Evolutionary conservation across 2,888 invertebrate genomes (phyloP), one percentile per base, ranked within the genome.

Genomic region (Siphlonurus alternatus): DNA sequence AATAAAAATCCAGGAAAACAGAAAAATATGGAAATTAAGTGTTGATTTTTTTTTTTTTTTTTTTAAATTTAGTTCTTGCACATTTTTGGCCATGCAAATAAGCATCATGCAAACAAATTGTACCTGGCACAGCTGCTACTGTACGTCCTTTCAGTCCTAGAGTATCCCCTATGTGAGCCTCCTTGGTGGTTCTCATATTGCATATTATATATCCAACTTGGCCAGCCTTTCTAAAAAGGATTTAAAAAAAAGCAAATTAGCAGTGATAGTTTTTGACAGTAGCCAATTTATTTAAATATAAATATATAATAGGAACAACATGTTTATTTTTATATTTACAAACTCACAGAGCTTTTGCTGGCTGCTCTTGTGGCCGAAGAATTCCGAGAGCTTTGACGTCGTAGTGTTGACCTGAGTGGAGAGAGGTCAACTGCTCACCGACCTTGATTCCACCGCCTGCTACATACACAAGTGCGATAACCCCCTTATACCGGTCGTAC

Each of bases 121-220:
- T 38, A 38, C 83, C 83, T 59, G 80, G 77, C 63, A 88, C 73
- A 1, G 84, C 77, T 67, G 83, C 80, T 0, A 87, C 81, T 0
- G 76, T 72, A 2, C 73, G 69, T 63, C 77, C 76, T 69, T 81
- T 80, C 22, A 80, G 73, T 72, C 83, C 79, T 56, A 89, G 75
- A 0, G 91, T 91, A 71, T 91, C 92, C 0, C 92, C 92, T 64
- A 92, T 84, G 65, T 79, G 75, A 1, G 88, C 85, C 73, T 91
- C 89, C 68, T 81, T 80, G 54, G 84, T 83, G 54, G 83, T 81
- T 66, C 85, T 80, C 84, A 93, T 90, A 70, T 87, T 88, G 70
- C 89, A 89, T 1, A 84, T 85, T 66, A 98, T 76, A 73, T 92
- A 87, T 3, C 96, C 96, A 68, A 97, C 94, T 81, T 98, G 97